Base-by-base conservation (phyloP, 2,888 invertebrate species). In the Xestia xanthographa region DNA sequence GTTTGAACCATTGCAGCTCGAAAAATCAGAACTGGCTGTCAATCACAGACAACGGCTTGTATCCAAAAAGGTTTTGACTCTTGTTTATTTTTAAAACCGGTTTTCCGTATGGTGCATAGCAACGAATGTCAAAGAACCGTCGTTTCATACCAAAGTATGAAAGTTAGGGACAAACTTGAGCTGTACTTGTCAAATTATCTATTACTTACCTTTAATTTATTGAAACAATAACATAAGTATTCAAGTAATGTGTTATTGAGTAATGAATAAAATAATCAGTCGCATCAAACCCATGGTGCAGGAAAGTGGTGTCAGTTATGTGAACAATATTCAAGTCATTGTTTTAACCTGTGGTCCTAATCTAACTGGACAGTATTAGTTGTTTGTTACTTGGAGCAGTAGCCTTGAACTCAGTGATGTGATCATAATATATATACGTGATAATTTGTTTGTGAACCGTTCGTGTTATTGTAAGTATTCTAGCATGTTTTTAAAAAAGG, bases 21-120 rank as follows among this genome's bases (percentile, higher is more conserved):
- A 67, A 78, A 74, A 79, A 82, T 58, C 4, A 58, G 8, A 43
- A 80, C 65, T 50, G 56, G 34, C 34, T 29, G 81, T 81, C 77
- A 81, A 75, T 80, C 81, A 78, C 77, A 78, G 48, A 65, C 77
- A 74, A 50, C 48, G 1, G 34, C 48, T 5, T 50, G 56, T n/a
- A 14, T 50, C 43, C 56, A 75, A 81, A 78, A 81, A 65, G 34
- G 43, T 50, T 65, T 65, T 8, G 0, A 11, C 22, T 34, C 14
- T 34, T 72, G 0, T 73, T 80, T 41, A 9, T 73, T 73, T 77
- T 45, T 17, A 5, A 62, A 80, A 53, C 81, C 48, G 26, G 65
- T 58, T 81, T 50, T 38, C 8, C 22, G 48, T 29, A 34, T 53
- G 43, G 14, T 43, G 48, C 4, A 11, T n/a, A n/a, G 43, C 29